Percentiles rank a stretch among this genome's conserved stretches.
These are phyloP conservation scores for Uria lomvia DNA, from an alignment of 2,113 vertebrate genomes.

Conservation along the genomic window DNA sequence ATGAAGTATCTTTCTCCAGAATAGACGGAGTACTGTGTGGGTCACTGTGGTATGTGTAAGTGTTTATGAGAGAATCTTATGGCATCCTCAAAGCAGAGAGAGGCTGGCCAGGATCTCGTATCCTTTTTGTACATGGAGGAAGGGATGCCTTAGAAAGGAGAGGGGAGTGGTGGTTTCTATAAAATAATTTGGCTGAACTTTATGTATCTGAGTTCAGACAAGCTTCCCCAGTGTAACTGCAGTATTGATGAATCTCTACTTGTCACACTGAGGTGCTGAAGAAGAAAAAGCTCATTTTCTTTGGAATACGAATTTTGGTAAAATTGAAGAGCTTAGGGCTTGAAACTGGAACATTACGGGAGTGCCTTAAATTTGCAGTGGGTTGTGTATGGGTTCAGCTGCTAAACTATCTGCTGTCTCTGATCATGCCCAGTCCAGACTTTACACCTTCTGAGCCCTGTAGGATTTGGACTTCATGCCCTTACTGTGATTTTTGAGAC, in stretches of 20 bases:
- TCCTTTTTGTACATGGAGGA: background rate
- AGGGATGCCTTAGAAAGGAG: background rate
- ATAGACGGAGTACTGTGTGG: background rate
- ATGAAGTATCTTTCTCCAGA: background rate
- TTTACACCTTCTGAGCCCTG: background rate
- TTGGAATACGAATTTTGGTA: background rate
- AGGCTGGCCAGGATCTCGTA: background rate
- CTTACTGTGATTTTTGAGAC: background rate
- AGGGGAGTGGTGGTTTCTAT: background rate
- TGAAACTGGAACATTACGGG: background rate
- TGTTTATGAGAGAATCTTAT: background rate
- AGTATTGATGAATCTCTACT: background rate
- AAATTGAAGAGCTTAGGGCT: background rate
- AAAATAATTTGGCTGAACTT: background rate
- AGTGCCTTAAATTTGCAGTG: background rate
- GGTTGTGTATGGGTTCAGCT: background rate
- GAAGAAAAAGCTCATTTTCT: background rate
- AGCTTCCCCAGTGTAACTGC: background rate
- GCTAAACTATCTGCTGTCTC: background rate
- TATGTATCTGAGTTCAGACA: background rate
- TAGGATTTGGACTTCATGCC: background rate
- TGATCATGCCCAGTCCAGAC: background rate
- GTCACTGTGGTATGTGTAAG: background rate
- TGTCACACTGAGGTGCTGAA: background rate
- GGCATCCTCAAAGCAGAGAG: background rate